Conservation (phyloP, 2,113 vertebrate genomes). For the Salminus brasiliensis region DNA sequence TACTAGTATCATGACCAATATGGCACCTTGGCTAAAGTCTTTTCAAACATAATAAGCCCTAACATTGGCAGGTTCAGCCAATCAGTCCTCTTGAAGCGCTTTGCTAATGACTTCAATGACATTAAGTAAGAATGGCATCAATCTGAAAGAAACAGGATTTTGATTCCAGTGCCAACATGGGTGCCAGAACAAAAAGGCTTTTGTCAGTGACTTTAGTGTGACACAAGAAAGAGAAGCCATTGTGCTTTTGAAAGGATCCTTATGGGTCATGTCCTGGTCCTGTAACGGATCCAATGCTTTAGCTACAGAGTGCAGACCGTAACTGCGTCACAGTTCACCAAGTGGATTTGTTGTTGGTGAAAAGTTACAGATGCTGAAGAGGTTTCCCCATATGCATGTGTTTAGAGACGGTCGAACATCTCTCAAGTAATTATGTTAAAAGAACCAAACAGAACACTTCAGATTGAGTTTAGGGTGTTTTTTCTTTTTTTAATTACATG, state of each 20-base stretch:
- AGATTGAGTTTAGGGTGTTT: slow-evolving; percentile 44
- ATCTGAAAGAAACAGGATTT: slow-evolving; percentile 62
- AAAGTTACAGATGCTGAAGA: not conserved
- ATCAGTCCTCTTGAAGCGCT: not conserved
- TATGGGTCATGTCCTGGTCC: slow-evolving; percentile 74
- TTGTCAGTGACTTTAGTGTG: slow-evolving; percentile 75
- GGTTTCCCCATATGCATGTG: too few species aligned
- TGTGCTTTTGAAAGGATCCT: slow-evolving; percentile 75
- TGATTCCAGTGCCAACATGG: slow-evolving; percentile 66
- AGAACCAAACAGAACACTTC: slow-evolving; percentile 49
- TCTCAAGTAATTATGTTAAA: not conserved
- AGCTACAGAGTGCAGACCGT: slow-evolving; percentile 60
- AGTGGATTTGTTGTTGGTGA: not conserved
- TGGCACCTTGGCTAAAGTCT: not conserved
- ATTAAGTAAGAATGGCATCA: slow-evolving; percentile 63
- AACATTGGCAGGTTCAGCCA: not conserved
- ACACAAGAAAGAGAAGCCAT: slow-evolving; percentile 72
- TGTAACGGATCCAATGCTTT: slow-evolving; percentile 71
- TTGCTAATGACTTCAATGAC: not conserved
- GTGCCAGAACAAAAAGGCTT: slow-evolving; percentile 72
- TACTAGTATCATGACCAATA: not conserved
- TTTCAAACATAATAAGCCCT: not conserved
- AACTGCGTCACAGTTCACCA: slow-evolving; percentile 28
- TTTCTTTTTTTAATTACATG: slow-evolving; percentile 72
- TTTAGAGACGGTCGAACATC: not conserved